Conservation (phyloP, 2,797 vertebrate species). For the Gymnocypris eckloni region DNA sequence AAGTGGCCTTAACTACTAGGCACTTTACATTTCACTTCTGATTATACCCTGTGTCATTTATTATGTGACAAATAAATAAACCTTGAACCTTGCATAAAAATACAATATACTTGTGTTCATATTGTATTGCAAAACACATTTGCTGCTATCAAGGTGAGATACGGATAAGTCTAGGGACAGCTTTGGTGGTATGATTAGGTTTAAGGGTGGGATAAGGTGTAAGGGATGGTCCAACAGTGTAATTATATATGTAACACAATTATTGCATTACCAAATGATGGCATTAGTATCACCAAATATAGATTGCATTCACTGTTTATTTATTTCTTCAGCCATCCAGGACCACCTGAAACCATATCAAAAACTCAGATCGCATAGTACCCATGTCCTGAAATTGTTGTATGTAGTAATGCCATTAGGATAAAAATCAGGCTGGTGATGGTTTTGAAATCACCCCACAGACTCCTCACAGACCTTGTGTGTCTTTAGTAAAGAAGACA, state of each 20-base stretch:
- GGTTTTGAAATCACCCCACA: neutral
- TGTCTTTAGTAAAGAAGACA: constrained; percentile 28
- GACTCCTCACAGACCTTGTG: neutral
- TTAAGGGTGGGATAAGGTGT: no score
- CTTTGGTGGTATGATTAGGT: no score
- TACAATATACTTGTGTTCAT: no score
- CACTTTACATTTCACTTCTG: no score
- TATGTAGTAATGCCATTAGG: constrained; percentile 1
- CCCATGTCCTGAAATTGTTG: neutral
- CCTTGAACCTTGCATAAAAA: no score
- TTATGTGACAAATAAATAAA: no score
- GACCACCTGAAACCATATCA: neutral
- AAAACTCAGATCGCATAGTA: neutral
- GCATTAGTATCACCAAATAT: neutral
- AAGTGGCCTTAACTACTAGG: neutral
- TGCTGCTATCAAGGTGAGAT: no score
- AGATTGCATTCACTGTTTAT: neutral
- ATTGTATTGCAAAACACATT: no score
- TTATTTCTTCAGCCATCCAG: neutral
- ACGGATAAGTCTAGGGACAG: no score
- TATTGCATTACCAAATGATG: neutral
- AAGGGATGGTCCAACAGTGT: no score
- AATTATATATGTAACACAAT: no score
- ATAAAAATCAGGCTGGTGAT: constrained; percentile 2
- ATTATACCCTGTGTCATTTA: no score